A percentile compares a stretch with the other conserved stretches of the same genome.
phyloP scores from a whole-genome alignment of 2,797 vertebrate species.

The Platalea minor region DNA sequence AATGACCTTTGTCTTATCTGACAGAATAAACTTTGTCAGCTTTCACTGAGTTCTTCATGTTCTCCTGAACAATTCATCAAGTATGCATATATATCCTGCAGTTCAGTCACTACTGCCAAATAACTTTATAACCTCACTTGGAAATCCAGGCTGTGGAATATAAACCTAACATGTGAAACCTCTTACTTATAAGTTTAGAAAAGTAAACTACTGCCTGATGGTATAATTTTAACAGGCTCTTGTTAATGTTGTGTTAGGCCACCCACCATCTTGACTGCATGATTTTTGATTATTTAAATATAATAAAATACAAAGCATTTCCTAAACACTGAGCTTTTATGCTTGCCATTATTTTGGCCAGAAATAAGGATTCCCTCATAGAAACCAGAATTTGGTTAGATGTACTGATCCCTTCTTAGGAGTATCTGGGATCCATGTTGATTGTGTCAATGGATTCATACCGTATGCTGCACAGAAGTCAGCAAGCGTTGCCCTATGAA shows the following conservation, averaged over 20 bases:
- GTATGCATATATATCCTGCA: background rate
- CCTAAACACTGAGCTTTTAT: background rate
- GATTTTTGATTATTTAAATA: background rate
- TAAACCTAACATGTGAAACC: background rate
- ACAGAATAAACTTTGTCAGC: background rate
- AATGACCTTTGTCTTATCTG: background rate
- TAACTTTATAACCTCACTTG: background rate
- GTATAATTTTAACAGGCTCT: background rate
- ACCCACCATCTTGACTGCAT: background rate
- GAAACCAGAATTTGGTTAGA: background rate
- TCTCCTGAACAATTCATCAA: background rate
- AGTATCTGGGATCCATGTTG: background rate
- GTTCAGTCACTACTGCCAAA: background rate
- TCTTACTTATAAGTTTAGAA: background rate
- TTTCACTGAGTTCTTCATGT: background rate
- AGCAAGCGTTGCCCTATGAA: background rate
- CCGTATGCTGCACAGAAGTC: background rate
- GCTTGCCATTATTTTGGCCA: background rate
- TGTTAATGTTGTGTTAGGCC: background rate
- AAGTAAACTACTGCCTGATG: background rate
- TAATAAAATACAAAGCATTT: background rate
- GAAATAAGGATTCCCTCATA: background rate
- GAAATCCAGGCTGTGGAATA: background rate
- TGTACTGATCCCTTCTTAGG: background rate
- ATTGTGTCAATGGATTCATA: background rate